Conservation (phyloP, 2,797 vertebrate genomes). For the Scyliorhinus canicula region DNA sequence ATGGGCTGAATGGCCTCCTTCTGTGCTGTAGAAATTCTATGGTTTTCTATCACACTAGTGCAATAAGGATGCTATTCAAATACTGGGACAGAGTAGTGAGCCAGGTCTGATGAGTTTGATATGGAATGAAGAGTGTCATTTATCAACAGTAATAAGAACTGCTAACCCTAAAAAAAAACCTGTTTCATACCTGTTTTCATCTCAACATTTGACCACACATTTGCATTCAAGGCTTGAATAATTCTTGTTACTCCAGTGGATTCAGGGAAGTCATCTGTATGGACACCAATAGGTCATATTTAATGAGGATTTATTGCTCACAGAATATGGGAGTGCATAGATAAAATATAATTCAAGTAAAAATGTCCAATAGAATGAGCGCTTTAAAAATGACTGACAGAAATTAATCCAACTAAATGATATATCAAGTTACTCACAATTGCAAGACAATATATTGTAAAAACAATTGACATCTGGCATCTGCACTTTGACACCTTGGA, state of each 20-base stretch:
- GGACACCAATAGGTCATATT: conserved; percentile 21
- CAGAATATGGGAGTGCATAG: neutral
- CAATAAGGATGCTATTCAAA: neutral
- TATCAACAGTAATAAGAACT: neutral
- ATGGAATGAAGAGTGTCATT: neutral
- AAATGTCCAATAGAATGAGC: neutral
- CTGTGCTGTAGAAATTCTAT: too few species aligned
- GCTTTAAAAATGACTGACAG: neutral
- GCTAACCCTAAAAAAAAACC: neutral
- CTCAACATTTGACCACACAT: conserved; percentile 89
- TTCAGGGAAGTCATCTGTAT: conserved; percentile 91
- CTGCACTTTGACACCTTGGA: neutral
- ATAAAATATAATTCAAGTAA: neutral
- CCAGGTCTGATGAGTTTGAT: neutral
- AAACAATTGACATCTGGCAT: neutral
- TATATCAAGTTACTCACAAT: neutral
- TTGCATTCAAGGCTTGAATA: conserved; percentile 89
- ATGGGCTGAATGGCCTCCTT: too few species aligned
- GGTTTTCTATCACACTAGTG: neutral
- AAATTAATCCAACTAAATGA: neutral
- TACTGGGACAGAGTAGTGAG: neutral
- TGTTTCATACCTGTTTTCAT: conserved; percentile 82
- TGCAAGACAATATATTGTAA: neutral
- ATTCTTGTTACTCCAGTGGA: conserved; percentile 91
- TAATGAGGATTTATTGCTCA: neutral